A percentile compares a stretch with the other conserved stretches of the same genome.
These are phyloP conservation scores for Acrobasis repandana DNA, from an alignment of 2,888 invertebrate species.

Conservation along the genomic window DNA sequence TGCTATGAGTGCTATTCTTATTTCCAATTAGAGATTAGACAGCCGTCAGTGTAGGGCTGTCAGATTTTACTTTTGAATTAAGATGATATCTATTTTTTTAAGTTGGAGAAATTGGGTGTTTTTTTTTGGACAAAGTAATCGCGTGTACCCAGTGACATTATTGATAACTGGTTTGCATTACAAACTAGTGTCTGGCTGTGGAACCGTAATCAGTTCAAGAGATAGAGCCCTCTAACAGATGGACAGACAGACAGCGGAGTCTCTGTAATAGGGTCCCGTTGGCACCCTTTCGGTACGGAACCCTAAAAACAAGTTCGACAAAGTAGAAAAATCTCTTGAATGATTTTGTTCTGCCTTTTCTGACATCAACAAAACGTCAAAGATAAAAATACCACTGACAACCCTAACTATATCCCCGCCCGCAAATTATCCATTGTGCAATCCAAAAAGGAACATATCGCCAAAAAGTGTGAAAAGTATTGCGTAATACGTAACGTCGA, in stretches of 20 bases:
- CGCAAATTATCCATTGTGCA: constrained; percentile 62
- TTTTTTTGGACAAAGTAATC: not conserved
- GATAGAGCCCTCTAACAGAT: too few relatives aligned
- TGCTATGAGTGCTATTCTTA: constrained; percentile 26
- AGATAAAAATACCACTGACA: constrained; percentile 25
- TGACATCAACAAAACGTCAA: not conserved
- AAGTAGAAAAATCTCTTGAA: too few relatives aligned
- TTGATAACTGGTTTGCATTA: not conserved
- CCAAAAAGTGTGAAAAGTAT: constrained; percentile 42
- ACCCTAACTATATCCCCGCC: constrained; percentile 29
- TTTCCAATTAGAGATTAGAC: constrained; percentile 49
- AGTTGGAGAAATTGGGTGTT: not conserved
- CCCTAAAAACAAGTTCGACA: too few relatives aligned
- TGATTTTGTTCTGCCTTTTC: too few relatives aligned
- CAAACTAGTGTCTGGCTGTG: too few relatives aligned
- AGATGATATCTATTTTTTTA: not conserved
- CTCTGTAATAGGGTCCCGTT: too few relatives aligned
- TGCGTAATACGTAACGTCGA: constrained; percentile 34
- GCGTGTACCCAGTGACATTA: not conserved
- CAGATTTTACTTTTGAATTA: not conserved
- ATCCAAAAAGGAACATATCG: constrained; percentile 48
- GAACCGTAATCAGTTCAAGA: too few relatives aligned
- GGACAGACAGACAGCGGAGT: too few relatives aligned
- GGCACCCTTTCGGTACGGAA: too few relatives aligned
- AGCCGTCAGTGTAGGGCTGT: constrained; percentile 39